Conservation (phyloP, 2,888 invertebrate species). For the Dryomyza anilis region DNA sequence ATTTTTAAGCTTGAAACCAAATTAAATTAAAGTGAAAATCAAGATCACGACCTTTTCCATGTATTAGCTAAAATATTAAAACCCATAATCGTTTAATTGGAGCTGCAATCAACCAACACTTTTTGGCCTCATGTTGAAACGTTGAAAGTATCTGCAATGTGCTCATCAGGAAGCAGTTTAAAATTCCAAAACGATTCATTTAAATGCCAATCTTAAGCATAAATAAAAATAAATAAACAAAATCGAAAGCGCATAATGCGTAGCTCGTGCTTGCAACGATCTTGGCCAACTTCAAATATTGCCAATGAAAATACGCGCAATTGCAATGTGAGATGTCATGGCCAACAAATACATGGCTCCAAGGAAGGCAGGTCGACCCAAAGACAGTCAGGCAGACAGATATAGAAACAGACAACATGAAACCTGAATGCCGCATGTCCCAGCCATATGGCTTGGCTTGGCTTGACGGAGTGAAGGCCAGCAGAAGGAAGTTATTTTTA, state of each 20-base stretch:
- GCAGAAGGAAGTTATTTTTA: neutral
- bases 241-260: neutral
- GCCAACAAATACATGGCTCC: no score
- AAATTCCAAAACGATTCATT: slow-evolving; percentile 10
- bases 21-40: no score
- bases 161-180: neutral
- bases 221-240: neutral
- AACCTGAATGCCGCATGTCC: neutral
- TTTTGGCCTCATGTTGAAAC: no score
- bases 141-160: no score
- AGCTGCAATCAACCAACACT: no score
- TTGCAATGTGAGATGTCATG: no score
- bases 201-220: slow-evolving; percentile 10
- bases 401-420: neutral
- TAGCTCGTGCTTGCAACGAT: neutral
- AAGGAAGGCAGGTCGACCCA: no score
- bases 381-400: neutral
- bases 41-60: no score
- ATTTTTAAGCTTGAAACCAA: no score
- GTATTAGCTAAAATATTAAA: no score
- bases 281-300: neutral
- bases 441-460: neutral
- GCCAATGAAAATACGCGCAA: neutral
- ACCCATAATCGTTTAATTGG: no score
- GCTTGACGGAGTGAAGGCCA: neutral